Conservation (phyloP, 2,888 invertebrate genomes). For the Gandaritis pyraliata region DNA sequence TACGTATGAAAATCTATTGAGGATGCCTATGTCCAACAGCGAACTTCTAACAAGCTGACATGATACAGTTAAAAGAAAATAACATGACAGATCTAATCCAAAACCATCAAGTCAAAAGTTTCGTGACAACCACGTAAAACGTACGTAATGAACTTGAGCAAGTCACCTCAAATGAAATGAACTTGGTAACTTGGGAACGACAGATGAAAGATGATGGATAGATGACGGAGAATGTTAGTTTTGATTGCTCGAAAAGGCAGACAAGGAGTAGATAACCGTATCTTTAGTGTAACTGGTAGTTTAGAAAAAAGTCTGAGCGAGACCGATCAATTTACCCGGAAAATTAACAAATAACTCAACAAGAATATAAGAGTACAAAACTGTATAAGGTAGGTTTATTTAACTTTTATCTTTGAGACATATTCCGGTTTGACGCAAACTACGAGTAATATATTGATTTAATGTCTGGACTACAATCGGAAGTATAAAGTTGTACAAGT, state of each 20-base stretch:
- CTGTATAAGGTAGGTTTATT: too few species aligned
- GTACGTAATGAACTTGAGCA: conserved; percentile 35
- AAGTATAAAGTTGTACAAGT: conserved; percentile 20
- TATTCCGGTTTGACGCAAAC: too few species aligned
- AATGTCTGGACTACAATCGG: conserved; percentile 20
- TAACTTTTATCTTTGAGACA: too few species aligned
- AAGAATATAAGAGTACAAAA: too few species aligned
- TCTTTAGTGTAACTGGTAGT: neutral
- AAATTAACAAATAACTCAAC: too few species aligned
- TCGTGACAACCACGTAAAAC: conserved; percentile 27
- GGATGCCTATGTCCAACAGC: too few species aligned
- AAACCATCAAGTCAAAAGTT: conserved; percentile 37
- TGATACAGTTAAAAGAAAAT: neutral
- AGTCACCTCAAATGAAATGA: conserved; percentile 36
- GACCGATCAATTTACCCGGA: too few species aligned
- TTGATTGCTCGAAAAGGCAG: conserved; percentile 4
- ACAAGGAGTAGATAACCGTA: neutral
- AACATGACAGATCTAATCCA: conserved; percentile 34
- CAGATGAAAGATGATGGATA: conserved; percentile 2
- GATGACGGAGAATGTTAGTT: conserved; percentile 1
- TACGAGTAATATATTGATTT: neutral
- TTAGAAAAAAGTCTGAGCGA: too few species aligned
- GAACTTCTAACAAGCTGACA: neutral
- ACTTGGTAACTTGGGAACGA: conserved; percentile 28
- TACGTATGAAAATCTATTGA: too few species aligned